phyloP scores from a whole-genome alignment of 1,140 invertebrate genomes.

The Lasioglossum albipes region DNA sequence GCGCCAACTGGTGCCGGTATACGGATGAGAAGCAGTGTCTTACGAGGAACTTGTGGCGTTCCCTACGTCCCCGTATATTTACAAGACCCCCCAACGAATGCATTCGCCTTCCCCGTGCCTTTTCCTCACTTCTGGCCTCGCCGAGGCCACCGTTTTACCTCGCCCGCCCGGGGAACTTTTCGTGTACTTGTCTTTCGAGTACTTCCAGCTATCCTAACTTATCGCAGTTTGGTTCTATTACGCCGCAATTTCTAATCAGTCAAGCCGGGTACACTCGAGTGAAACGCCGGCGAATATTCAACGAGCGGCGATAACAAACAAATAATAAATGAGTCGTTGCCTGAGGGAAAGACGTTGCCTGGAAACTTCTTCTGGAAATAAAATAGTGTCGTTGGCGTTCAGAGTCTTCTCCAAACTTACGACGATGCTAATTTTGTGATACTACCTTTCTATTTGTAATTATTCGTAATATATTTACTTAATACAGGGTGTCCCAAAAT shows the following conservation, averaged over 20 bases:
- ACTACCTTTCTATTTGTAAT: no score
- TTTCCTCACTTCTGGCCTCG: no score
- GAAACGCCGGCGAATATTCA: background rate
- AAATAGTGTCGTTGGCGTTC: no score
- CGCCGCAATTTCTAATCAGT: background rate
- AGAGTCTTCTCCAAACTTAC: no score
- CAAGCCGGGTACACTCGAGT: background rate
- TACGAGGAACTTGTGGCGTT: conserved; percentile 38
- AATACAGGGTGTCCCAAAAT: no score
- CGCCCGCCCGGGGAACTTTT: background rate
- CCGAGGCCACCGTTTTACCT: background rate
- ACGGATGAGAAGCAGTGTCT: conserved; percentile 65
- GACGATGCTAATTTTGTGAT: no score
- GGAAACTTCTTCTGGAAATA: no score
- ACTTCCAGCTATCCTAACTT: background rate
- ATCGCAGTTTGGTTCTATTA: background rate
- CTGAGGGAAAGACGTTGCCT: no score
- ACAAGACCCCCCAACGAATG: conserved; percentile 30
- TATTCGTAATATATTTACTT: no score
- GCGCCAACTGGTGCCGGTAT: conserved; percentile 60
- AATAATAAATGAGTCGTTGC: no score
- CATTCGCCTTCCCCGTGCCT: background rate
- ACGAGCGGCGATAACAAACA: background rate
- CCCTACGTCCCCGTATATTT: conserved; percentile 38
- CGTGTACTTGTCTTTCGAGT: background rate